Base-by-base conservation (phyloP, 2,888 invertebrate species). In the Diadromus collaris region DNA sequence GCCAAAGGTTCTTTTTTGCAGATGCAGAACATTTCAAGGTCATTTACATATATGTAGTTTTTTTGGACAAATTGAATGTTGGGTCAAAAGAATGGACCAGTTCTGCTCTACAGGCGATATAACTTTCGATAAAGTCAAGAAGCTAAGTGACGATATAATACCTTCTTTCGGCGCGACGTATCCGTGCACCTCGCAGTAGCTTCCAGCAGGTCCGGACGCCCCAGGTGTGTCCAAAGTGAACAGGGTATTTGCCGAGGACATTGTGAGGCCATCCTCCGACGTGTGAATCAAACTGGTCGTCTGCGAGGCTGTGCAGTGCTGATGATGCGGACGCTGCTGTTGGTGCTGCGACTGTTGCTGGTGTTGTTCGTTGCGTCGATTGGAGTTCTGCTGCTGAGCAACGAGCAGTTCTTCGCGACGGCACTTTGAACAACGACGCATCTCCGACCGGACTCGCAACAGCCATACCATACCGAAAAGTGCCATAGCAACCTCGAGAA, bases 391-490 rank as follows among this genome's bases (percentile, higher is more conserved):
- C 77, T 88, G 89, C 79, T 84, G 89, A 75, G 82, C 88, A 79
- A 87, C 89, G 80, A 85, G 89, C 88, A 88, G 88, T 86, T 88
- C 91, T 89, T 93, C 93, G 85, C 93, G 93, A 85, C 93, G 93
- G 91, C 95, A 95, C 88, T 94, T 95, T 75, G 95, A 93, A 92
- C 95, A 95, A 83, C 95, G 94, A 90, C 95, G 95, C 91, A 95
- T 94, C 90, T 95, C 95, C 86, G 95, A 94, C 91, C 95, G 95
- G 91, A 96, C 95, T 88, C 95, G 95, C 91, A 96, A 91, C 91
- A 96, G 93, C 96, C 96, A 96, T 92, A 95, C 95, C 94, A 96
- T 95, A 92, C 96, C 96, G 93, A 96, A 96, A 88, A 96, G 94
- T 93, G 96, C 96, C 96, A 96, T 96, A 93, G 93, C 94, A 92